These are phyloP conservation scores for Limonius californicus DNA, from an alignment of 1,140 invertebrate species.

Conservation along the genomic window DNA sequence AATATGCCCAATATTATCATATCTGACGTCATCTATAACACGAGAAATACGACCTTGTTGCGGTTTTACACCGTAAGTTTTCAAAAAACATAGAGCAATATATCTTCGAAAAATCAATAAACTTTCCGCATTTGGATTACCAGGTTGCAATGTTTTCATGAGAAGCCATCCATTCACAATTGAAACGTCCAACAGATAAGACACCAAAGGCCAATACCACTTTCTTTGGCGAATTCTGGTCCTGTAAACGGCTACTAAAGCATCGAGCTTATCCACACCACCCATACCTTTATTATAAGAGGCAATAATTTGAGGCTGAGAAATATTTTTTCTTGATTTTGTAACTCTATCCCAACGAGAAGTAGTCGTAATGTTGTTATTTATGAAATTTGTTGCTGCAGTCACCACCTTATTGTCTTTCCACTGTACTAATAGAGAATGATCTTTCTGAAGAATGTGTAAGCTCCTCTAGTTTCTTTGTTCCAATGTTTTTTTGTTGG, in stretches of 20 bases:
- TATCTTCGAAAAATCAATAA: no score
- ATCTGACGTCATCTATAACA: no score
- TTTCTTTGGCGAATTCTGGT: conserved; percentile 19
- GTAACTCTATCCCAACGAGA: neutral
- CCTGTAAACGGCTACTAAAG: conserved; percentile 28
- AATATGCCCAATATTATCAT: no score
- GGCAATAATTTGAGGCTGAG: neutral
- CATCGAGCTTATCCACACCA: conserved; percentile 38
- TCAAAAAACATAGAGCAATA: no score
- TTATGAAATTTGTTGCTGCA: neutral
- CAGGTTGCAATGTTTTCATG: neutral
- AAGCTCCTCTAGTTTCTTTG: neutral
- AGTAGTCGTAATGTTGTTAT: neutral
- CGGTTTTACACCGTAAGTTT: no score
- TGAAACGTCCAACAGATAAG: neutral
- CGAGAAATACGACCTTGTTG: neutral
- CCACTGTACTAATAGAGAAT: neutral
- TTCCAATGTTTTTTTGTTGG: no score
- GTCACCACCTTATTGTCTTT: neutral
- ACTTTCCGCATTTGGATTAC: neutral
- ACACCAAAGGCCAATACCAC: neutral
- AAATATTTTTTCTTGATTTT: neutral
- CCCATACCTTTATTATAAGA: conserved; percentile 42
- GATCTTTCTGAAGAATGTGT: neutral
- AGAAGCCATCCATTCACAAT: neutral